phyloP scores from a whole-genome alignment of 1,140 invertebrate species.

The Brachionus plicatilis region DNA sequence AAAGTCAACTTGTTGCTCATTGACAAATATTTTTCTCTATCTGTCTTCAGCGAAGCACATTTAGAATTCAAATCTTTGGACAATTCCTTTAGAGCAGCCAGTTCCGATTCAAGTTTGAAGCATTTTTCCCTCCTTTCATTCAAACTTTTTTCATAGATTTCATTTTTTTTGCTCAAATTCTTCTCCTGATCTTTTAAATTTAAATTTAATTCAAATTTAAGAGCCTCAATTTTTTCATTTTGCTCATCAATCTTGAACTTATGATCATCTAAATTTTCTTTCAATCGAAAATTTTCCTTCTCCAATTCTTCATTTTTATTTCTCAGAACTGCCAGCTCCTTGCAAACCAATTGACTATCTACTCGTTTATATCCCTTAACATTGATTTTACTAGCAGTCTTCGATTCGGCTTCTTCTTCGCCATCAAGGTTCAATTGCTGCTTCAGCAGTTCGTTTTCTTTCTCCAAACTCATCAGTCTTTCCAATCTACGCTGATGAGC shows the following conservation, averaged over 20 bases:
- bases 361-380: not conserved
- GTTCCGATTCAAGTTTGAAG: not conserved
- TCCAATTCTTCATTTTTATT: not conserved
- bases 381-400: not conserved
- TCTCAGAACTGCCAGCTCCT: not conserved
- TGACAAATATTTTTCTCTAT: not conserved
- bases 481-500: not conserved
- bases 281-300: constrained; percentile 1
- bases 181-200: not conserved
- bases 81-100: not conserved
- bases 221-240: not conserved
- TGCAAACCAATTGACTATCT: not conserved
- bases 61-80: not conserved
- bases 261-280: not conserved
- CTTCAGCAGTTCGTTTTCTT: not conserved
- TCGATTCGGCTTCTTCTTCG: not conserved
- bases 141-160: not conserved
- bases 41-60: not conserved
- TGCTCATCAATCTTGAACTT: not conserved
- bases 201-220: not conserved
- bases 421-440: not conserved
- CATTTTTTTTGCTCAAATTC: not conserved
- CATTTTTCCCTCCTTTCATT: not conserved
- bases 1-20: not conserved
- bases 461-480: not conserved